Conservation (phyloP, 2,888 invertebrate genomes). For the Craniophora ligustri region DNA sequence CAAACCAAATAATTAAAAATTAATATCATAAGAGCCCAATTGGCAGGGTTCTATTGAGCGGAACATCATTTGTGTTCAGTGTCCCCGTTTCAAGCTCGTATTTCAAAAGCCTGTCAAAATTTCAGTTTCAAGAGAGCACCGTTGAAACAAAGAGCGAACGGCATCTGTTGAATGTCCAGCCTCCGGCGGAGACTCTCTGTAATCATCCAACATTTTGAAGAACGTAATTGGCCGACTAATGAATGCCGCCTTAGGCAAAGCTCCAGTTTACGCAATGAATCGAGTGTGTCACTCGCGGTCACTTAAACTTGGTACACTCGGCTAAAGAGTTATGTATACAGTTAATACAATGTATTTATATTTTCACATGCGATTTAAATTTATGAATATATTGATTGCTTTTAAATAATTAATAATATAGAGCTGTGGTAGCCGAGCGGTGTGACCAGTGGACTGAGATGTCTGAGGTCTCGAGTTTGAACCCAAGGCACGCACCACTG, state of each 20-base stretch:
- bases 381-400: no score
- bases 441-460: no score
- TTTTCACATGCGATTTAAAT: no score
- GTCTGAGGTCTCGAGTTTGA: no score
- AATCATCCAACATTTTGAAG: conserved; percentile 85
- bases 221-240: conserved; percentile 84
- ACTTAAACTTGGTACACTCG: conserved; percentile 44
- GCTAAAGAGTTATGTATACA: no score
- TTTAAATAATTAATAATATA: no score
- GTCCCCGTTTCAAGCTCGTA: conserved; percentile 46
- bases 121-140: conserved; percentile 66
- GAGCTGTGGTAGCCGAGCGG: no score
- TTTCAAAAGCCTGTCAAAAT: conserved; percentile 63
- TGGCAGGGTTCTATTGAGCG: conserved; percentile 23
- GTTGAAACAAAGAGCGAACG: conserved; percentile 72
- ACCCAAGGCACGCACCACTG: no score
- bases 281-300: conserved; percentile 76
- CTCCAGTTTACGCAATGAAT: conserved; percentile 83
- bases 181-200: conserved; percentile 73
- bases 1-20: conserved; percentile 23
- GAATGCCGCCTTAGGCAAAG: conserved; percentile 80
- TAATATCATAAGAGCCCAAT: conserved; percentile 23
- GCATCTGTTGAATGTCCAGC: conserved; percentile 79
- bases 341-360: no score
- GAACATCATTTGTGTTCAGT: conserved; percentile 44